A percentile compares a stretch with the other conserved stretches of the same genome.
Conservation (phyloP, 2,888 invertebrate genomes). For the Pharmacophagus antenor region DNA sequence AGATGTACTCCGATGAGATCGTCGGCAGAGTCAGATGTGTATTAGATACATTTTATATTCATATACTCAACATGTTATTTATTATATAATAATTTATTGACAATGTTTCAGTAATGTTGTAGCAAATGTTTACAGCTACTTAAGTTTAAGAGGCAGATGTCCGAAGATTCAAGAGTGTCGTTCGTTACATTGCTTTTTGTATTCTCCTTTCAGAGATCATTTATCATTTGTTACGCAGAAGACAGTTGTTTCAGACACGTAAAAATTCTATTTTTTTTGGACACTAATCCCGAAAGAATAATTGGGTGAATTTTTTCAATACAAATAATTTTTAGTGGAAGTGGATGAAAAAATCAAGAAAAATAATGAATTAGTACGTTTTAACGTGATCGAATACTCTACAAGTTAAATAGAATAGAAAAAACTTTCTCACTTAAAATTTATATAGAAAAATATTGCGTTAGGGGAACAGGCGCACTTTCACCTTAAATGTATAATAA, state of each 20-base stretch:
- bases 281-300: neutral
- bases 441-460: neutral
- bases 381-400: neutral
- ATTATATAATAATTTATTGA: neutral
- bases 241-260: constrained; percentile 9
- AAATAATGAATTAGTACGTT: neutral
- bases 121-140: neutral
- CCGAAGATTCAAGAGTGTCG: constrained; percentile 3
- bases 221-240: constrained; percentile 5
- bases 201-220: constrained; percentile 4
- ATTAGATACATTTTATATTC: too few relatives aligned
- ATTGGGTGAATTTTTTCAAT: neutral
- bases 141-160: neutral
- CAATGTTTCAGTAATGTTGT: neutral
- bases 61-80: too few relatives aligned
- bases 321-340: neutral
- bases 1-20: too few relatives aligned
- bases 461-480: neutral
- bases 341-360: too few relatives aligned
- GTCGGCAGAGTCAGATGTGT: too few relatives aligned
- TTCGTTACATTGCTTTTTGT: constrained; percentile 3
- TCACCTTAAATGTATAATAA: neutral
- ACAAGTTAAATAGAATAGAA: neutral
- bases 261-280: constrained; percentile 6
- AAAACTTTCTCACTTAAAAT: neutral